These are phyloP conservation scores for Platycnemis pennipes DNA, from an alignment of 2,888 invertebrate species.

Conservation along the genomic window DNA sequence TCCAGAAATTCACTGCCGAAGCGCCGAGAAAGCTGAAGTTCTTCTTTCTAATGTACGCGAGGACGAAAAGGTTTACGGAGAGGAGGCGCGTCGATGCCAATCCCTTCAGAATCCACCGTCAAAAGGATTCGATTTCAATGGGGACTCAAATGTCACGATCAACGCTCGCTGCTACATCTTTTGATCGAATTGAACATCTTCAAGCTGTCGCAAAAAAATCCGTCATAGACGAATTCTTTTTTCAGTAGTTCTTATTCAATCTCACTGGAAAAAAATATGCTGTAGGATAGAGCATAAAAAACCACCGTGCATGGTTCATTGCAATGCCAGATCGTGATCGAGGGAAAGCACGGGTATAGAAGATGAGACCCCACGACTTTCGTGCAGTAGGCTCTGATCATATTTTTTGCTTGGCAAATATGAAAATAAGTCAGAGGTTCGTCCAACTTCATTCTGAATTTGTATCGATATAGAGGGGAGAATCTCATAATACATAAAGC, in stretches of 20 bases:
- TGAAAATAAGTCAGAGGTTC: too few relatives aligned
- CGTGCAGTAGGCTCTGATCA: too few relatives aligned
- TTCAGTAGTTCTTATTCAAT: neutral
- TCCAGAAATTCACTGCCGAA: neutral
- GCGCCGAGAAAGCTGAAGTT: neutral
- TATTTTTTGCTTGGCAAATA: too few relatives aligned
- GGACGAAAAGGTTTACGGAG: neutral
- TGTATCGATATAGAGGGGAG: too few relatives aligned
- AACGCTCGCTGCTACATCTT: neutral
- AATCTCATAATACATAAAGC: too few relatives aligned
- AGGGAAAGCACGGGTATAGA: neutral
- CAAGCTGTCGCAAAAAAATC: neutral
- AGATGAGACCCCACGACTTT: too few relatives aligned
- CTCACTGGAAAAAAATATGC: neutral
- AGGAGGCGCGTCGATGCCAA: neutral
- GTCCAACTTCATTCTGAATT: too few relatives aligned
- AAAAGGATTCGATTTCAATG: neutral
- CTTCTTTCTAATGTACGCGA: neutral
- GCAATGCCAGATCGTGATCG: neutral
- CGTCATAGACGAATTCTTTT: neutral
- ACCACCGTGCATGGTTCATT: too few relatives aligned
- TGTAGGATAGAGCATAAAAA: neutral
- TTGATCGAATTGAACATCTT: neutral
- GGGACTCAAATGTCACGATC: neutral
- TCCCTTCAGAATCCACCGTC: neutral